Evolutionary conservation across 2,113 vertebrate species (phyloP).

Genomic region (Gallinago jamesoni): DNA sequence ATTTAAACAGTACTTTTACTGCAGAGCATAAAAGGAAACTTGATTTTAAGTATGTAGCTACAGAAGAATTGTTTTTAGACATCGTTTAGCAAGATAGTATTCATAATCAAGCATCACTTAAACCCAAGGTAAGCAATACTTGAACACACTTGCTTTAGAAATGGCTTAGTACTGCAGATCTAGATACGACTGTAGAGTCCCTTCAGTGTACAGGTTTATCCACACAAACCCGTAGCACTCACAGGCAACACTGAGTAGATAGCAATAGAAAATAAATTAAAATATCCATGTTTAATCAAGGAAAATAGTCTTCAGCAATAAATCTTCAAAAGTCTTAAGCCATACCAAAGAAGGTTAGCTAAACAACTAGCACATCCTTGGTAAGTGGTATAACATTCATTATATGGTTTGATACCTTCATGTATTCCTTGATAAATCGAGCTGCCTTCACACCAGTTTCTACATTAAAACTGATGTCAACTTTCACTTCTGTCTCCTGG

Average conservation of each 20-base stretch:
- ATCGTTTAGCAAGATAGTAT: neutral
- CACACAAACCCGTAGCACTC: neutral
- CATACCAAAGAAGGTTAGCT: neutral
- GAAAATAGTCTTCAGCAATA: neutral
- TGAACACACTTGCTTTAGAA: neutral
- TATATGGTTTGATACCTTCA: conserved; percentile 81
- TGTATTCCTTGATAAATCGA: conserved; percentile 93
- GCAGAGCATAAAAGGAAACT: neutral
- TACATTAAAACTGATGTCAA: conserved; percentile 99
- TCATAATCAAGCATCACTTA: neutral
- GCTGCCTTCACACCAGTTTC: conserved; percentile 97
- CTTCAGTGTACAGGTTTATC: neutral
- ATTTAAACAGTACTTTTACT: neutral
- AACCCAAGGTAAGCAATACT: neutral
- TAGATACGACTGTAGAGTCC: neutral
- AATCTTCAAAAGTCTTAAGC: neutral
- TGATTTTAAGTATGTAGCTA: neutral
- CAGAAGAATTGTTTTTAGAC: neutral
- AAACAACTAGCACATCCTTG: neutral
- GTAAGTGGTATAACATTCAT: neutral
- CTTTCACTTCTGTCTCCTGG: conserved; percentile 97
- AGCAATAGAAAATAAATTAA: neutral
- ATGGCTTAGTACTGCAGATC: neutral
- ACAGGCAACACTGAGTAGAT: neutral
- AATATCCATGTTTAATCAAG: neutral